These are phyloP conservation scores for Tragelaphus strepsiceros DNA, from an alignment of 2,113 vertebrate species.

Conservation along the genomic window DNA sequence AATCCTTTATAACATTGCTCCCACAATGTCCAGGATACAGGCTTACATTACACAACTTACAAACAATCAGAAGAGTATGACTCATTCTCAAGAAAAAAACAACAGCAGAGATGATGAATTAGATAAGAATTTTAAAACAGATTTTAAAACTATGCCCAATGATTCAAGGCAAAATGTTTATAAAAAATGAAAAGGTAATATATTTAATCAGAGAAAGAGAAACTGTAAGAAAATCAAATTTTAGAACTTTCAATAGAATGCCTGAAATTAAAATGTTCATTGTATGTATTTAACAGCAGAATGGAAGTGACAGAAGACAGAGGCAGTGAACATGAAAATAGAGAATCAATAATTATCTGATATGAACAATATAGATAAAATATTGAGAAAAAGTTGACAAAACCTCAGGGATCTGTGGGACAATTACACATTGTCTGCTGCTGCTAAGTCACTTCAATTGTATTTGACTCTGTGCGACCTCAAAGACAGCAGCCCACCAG, in stretches of 20 bases:
- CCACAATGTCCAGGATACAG: neutral
- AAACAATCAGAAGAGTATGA: neutral
- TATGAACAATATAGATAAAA: neutral
- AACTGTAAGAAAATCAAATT: neutral
- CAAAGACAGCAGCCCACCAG: no score
- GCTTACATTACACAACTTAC: neutral
- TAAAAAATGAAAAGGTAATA: neutral
- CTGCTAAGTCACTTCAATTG: no score
- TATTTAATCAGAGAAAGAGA: neutral
- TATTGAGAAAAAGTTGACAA: neutral
- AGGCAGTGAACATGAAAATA: neutral
- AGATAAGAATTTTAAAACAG: neutral
- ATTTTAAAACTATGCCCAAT: neutral
- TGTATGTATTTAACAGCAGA: neutral
- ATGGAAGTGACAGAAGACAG: neutral
- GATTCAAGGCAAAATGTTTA: neutral
- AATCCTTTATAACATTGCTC: neutral
- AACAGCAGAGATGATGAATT: neutral
- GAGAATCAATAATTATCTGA: neutral
- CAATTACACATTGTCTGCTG: neutral
- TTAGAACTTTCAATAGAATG: neutral
- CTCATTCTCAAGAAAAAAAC: neutral
- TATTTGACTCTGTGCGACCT: no score
- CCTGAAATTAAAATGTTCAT: neutral
- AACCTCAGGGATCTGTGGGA: neutral